Evolutionary conservation across 1,140 invertebrate species (phyloP).

Genomic region (Pseudomyrmex sp.): DNA sequence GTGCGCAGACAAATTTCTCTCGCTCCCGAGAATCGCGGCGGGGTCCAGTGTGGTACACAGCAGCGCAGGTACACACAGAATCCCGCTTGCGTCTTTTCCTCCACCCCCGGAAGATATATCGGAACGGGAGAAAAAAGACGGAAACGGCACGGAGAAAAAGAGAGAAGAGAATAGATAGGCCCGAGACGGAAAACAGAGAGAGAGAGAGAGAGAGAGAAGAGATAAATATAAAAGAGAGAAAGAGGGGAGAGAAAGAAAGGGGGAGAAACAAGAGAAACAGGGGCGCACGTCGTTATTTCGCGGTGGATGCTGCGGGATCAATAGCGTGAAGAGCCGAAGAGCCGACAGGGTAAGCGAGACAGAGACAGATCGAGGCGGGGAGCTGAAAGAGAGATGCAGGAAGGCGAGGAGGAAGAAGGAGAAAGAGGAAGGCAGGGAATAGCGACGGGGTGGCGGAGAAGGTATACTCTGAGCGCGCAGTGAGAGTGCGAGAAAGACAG

Average conservation of each 20-base stretch:
- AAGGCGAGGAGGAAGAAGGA: constrained; percentile 65
- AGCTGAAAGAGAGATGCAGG: constrained; percentile 66
- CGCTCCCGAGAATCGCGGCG: constrained; percentile 22
- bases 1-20: constrained; percentile 25
- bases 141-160: constrained; percentile 22
- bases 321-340: constrained; percentile 84
- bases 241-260: constrained; percentile 14
- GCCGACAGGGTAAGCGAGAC: constrained; percentile 69
- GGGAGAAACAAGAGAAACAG: constrained; percentile 65
- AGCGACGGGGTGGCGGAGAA: constrained; percentile 45
- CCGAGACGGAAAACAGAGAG: constrained; percentile 17
- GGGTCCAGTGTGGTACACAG: background rate
- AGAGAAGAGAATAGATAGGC: constrained; percentile 1
- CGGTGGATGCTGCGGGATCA: constrained; percentile 86
- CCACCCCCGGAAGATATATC: constrained; percentile 19
- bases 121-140: background rate
- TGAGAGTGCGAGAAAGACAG: background rate
- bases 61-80: constrained; percentile 18
- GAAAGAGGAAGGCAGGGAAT: constrained; percentile 48
- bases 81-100: constrained; percentile 9
- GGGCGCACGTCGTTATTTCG: constrained; percentile 84
- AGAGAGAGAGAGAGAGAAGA: background rate
- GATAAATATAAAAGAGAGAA: constrained; percentile 20
- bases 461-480: background rate
- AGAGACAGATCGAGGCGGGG: constrained; percentile 68